phyloP scores from a whole-genome alignment of 2,113 vertebrate genomes.

The Sinocyclocheilus grahami region DNA sequence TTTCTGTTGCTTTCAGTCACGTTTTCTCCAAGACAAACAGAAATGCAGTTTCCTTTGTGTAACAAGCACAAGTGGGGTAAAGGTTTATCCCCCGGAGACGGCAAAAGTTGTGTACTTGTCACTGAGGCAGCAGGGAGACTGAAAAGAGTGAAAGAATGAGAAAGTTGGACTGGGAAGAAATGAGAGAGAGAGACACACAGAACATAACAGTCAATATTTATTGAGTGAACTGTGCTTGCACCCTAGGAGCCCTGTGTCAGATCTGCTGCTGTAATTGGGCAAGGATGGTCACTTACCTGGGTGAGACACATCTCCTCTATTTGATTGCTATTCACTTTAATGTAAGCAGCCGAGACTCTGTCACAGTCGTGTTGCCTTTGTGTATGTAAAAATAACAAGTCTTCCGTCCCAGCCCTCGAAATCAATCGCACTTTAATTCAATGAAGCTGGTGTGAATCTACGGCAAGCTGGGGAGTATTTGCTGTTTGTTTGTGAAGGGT shows the following conservation, averaged over 20 bases:
- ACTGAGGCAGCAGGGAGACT: not conserved
- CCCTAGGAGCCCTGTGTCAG: constrained; percentile 36
- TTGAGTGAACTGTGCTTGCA: constrained; percentile 33
- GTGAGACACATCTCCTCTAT: constrained; percentile 5
- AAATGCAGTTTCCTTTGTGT: constrained; percentile 26
- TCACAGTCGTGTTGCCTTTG: not conserved
- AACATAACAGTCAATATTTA: constrained; percentile 37
- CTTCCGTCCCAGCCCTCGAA: not conserved
- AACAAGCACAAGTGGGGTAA: constrained; percentile 54
- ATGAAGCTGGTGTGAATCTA: not conserved
- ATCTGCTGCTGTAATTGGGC: constrained; percentile 43
- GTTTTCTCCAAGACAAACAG: constrained; percentile 35
- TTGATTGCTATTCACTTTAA: not conserved
- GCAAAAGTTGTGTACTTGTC: constrained; percentile 5
- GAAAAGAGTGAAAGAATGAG: constrained; percentile 28
- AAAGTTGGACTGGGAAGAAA: constrained; percentile 8
- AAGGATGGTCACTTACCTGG: constrained; percentile 27
- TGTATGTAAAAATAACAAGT: constrained; percentile 18
- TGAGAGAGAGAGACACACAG: constrained; percentile 3
- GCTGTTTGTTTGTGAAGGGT: constrained; percentile 9
- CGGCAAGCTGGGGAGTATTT: not conserved
- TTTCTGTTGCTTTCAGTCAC: constrained; percentile 29
- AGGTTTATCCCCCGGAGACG: constrained; percentile 33
- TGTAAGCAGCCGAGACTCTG: not conserved
- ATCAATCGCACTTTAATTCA: constrained; percentile 24